Conservation (phyloP, 2,888 invertebrate genomes). For the Capitulum mitella region DNA sequence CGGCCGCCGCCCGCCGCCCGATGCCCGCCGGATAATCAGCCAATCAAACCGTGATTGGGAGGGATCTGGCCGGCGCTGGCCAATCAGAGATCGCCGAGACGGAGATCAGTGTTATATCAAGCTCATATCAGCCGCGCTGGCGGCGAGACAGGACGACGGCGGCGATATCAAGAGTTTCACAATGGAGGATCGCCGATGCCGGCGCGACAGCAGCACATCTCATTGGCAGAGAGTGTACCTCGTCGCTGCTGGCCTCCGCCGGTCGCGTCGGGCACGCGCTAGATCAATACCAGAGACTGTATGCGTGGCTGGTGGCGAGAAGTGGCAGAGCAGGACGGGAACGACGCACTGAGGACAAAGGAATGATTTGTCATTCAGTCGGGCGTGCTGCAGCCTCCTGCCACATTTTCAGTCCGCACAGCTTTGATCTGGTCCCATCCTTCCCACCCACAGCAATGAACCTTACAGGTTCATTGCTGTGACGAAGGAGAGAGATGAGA, state of each 20-base stretch:
- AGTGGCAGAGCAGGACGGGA: too few species aligned
- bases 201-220: background rate
- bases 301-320: background rate
- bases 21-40: constrained; percentile 11
- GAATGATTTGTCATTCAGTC: too few species aligned
- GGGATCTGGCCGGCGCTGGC: background rate
- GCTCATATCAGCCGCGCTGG: background rate
- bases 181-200: background rate
- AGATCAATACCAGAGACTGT: constrained; percentile 2
- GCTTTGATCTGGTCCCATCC: too few species aligned
- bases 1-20: background rate
- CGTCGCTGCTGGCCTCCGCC: too few species aligned
- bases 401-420: too few species aligned
- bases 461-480: too few species aligned
- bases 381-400: too few species aligned
- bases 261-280: too few species aligned
- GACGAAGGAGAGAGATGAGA: too few species aligned
- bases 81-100: background rate
- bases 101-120: background rate
- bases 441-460: too few species aligned
- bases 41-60: constrained; percentile 10
- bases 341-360: too few species aligned
- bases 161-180: background rate
- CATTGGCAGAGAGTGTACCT: constrained; percentile 8
- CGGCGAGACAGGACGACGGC: background rate